phyloP scores from a whole-genome alignment of 1,140 invertebrate species.

The Marisa cornuarietis region DNA sequence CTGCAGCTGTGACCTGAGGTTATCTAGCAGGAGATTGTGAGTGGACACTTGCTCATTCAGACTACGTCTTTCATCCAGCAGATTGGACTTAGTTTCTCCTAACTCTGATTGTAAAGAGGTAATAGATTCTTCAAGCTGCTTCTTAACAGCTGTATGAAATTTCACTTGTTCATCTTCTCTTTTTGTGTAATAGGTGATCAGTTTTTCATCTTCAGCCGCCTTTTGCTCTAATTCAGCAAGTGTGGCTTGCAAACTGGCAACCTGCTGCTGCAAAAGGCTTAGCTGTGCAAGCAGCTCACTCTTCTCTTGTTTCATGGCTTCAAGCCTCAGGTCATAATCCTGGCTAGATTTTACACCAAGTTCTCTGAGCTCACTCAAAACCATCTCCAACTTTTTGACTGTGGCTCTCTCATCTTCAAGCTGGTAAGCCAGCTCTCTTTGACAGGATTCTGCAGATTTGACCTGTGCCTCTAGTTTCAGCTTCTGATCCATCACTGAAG shows the following conservation, averaged over 20 bases:
- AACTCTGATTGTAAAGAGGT: constrained; percentile 9
- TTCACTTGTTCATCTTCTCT: constrained; percentile 8
- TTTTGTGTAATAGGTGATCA: constrained; percentile 20
- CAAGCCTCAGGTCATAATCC: constrained; percentile 16
- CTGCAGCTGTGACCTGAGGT: constrained; percentile 15
- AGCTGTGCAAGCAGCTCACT: constrained; percentile 14
- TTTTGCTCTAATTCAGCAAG: constrained; percentile 23
- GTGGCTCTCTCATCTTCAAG: constrained; percentile 15
- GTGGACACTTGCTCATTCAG: constrained; percentile 12
- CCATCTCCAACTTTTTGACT: not conserved
- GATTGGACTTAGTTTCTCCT: not conserved
- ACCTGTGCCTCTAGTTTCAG: constrained; percentile 10
- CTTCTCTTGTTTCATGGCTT: constrained; percentile 17
- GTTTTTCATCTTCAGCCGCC: constrained; percentile 13
- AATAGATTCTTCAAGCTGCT: constrained; percentile 16
- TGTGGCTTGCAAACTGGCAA: constrained; percentile 1
- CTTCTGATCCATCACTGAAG: constrained; percentile 7
- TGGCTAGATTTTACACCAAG: not conserved
- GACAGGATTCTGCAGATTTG: not conserved
- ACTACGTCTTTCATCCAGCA: constrained; percentile 5
- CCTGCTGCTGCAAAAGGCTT: not conserved
- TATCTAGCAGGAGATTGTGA: constrained; percentile 16
- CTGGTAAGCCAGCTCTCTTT: constrained; percentile 10
- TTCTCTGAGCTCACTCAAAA: not conserved
- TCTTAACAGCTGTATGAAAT: not conserved